Evolutionary conservation across 1,140 invertebrate species (phyloP), one percentile per base, ranked within the genome.

Genomic region (Drosophila tropicalis): DNA sequence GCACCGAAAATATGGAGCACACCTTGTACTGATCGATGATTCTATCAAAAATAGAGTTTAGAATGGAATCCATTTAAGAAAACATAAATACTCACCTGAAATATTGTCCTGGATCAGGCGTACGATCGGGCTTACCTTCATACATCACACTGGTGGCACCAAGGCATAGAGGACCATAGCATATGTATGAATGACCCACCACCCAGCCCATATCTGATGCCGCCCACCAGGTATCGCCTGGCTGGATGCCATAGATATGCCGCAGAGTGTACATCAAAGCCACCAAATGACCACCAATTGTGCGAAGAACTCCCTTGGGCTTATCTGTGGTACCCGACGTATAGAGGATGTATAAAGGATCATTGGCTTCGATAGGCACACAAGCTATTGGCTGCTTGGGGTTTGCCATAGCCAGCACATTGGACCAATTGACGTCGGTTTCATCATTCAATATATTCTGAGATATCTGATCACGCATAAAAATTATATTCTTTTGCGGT

Each of bases 51-150:
- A 29, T 29, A 29, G 5, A 5, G 1, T 5, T 29, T 29, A 29
- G 29, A 1, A 29, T 92, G 47, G 1, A 2, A 51, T 10, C 1
- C 1, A 13, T 25, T 1, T 10, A 15, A 25, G 3, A 55, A 5
- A 0, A 0, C 5, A 17, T 41, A 7, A 39, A n/a, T 19, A 64
- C 67, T 62, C 62, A 91, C 90, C 90, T 79, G 29, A 90, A 91
- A 93, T 97, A 98, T 87, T 97, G 96, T 29, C 96, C 96, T 4
- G 97, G 95, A 93, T 98, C 96, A 0, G 98, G 98, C 1, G 98
- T 98, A 62, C 97, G 95, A 78, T 98, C 97, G 0, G 98, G 98
- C 90, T 98, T 99, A 1, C 98, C 98, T 93, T 99, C 98, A 92
- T 98, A 99, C 93, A 99, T 94, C 1, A 99, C 94, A 73, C 96